A percentile compares a stretch with the other conserved stretches of the same genome.
phyloP scores from a whole-genome alignment of 2,797 vertebrate genomes.

The Gephyroberyx darwinii region DNA sequence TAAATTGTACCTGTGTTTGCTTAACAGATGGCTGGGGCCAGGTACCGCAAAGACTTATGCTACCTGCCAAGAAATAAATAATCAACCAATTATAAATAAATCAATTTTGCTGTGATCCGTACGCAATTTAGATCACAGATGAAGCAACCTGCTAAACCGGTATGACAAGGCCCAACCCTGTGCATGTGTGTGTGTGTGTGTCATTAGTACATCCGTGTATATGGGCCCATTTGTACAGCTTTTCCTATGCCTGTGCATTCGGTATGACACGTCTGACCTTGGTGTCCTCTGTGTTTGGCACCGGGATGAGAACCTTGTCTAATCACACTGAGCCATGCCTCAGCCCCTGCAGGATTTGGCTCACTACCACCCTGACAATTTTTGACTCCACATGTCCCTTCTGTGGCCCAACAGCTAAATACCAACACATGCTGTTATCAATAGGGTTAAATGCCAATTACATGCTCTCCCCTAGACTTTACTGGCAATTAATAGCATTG shows the following conservation, averaged over 20 bases:
- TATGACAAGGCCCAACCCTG: conserved; percentile 1
- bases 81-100: conserved; percentile 52
- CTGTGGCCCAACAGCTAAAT: conserved; percentile 69
- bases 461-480: conserved; percentile 66
- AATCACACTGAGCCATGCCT: conserved; percentile 70
- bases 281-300: conserved; percentile 68
- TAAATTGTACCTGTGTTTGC: conserved; percentile 56
- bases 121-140: conserved; percentile 1
- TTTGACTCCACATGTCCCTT: conserved; percentile 70
- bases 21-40: conserved; percentile 62
- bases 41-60: conserved; percentile 45
- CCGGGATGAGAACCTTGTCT: conserved; percentile 62
- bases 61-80: conserved; percentile 62
- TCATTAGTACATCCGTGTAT: conserved; percentile 28
- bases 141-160: conserved; percentile 9
- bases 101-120: conserved; percentile 28
- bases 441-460: conserved; percentile 75
- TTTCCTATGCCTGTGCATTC: conserved; percentile 30
- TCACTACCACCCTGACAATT: conserved; percentile 57
- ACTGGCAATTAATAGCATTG: conserved; percentile 68
- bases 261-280: conserved; percentile 63
- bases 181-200: conserved; percentile 22
- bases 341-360: conserved; percentile 74
- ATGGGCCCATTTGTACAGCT: conserved; percentile 20
- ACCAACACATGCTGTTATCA: conserved; percentile 75